Evolutionary conservation across 2,113 vertebrate species (phyloP), one percentile per base, ranked within the genome.

Genomic region (Ophthalmolycus amberensis): DNA sequence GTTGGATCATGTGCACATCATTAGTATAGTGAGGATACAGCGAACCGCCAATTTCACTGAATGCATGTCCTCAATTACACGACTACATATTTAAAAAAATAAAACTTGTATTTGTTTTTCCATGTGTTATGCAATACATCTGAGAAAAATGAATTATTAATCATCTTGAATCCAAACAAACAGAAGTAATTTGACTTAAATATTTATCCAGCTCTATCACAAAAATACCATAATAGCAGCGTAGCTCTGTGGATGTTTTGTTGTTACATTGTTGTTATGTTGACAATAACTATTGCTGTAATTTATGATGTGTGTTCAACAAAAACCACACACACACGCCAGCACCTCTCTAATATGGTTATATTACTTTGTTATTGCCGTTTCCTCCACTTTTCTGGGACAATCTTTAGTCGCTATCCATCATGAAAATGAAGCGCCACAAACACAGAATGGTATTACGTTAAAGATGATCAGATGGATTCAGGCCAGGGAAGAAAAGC

Each of bases 401-500:
- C 59, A 58, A n/a, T 46, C 4, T 70, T 58, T 44, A 48, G 42
- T 25, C 46, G 16, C 44, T 38, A 38, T 67, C 65, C 32, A 15
- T 71, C 27, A 38, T 48, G 8, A 77, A 44, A 67, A 77, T 15
- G 34, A 27, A 56, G 52, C 0, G 0, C 58, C 48, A 77, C 42
- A 82, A 58, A 70, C 69, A 48, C 54, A 46, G 60, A 76, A 37
- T 66, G 69, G 42, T 37, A 74, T 68, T 56, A 75, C 73, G 71
- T 63, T 10, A 40, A 75, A 40, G 37, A 59, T 63, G 29, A 79
- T 77, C 58, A 18, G 37, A 81, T 71, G 25, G 34, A 84, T 76
- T 77, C 58, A 58, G 69, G 70, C 60, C 71, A 46, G 38, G 22
- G 25, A 56, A 46, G 69, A 85, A 85, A 85, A 87, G 70, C 72